phyloP scores from a whole-genome alignment of 2,888 invertebrate genomes.

The Ophion costatus region DNA sequence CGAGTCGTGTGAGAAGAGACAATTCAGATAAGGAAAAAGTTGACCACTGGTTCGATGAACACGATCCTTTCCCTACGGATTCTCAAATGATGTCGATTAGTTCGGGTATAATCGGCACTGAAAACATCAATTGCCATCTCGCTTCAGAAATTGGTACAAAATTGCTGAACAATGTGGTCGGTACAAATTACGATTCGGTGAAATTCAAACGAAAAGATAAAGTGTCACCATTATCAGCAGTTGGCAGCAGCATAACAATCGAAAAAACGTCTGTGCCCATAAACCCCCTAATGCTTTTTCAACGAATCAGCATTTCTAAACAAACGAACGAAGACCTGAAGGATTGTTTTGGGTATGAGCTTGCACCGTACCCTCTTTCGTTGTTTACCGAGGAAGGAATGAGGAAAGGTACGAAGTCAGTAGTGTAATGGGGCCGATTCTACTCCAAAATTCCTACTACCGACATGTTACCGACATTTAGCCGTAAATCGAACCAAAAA shows the following conservation, averaged over 20 bases:
- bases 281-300: slow-evolving; percentile 59
- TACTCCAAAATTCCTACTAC: too few species aligned
- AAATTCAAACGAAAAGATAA: slow-evolving; percentile 63
- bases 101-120: slow-evolving; percentile 31
- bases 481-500: too few species aligned
- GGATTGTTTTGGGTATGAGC: slow-evolving; percentile 63
- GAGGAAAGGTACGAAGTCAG: slow-evolving; percentile 60
- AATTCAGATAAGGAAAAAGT: slow-evolving; percentile 56
- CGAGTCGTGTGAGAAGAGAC: slow-evolving; percentile 48
- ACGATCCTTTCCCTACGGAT: slow-evolving; percentile 56
- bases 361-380: slow-evolving; percentile 63
- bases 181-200: slow-evolving; percentile 48
- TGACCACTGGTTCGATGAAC: slow-evolving; percentile 51
- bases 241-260: slow-evolving; percentile 39
- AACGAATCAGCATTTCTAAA: slow-evolving; percentile 64
- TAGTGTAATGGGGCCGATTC: too few species aligned
- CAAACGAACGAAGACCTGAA: slow-evolving; percentile 64
- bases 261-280: slow-evolving; percentile 12
- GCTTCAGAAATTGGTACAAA: slow-evolving; percentile 41
- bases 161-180: slow-evolving; percentile 31
- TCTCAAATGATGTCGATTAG: slow-evolving; percentile 52
- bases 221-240: slow-evolving; percentile 50
- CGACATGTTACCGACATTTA: too few species aligned
- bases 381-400: slow-evolving; percentile 64
- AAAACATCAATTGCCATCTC: slow-evolving; percentile 45